A percentile compares a stretch with the other conserved stretches of the same genome.
Evolutionary conservation across 1,140 invertebrate genomes (phyloP).

Genomic region (Armadillidium nasatum): DNA sequence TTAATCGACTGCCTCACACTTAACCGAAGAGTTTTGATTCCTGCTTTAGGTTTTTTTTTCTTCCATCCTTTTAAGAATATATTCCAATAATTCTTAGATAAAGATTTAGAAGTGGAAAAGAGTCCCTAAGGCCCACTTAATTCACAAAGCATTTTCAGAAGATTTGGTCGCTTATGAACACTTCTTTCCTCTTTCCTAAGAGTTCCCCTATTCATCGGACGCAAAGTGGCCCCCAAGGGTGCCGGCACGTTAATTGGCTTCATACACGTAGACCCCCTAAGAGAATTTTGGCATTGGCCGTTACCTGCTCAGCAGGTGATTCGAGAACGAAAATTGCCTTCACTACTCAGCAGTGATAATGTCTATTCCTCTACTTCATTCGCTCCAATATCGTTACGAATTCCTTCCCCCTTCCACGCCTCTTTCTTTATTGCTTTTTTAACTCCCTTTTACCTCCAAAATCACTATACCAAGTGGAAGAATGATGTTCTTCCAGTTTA

Average conservation of each 20-base stretch:
- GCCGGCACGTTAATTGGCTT: constrained; percentile 3
- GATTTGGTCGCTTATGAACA: neutral
- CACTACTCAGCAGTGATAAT: neutral
- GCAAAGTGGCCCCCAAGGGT: constrained; percentile 1
- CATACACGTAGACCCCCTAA: neutral
- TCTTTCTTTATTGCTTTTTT: neutral
- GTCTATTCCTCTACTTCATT: neutral
- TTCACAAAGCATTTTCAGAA: neutral
- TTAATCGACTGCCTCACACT: too few relatives aligned
- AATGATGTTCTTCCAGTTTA: neutral
- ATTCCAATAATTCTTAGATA: neutral
- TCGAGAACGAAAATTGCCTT: neutral
- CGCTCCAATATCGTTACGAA: neutral
- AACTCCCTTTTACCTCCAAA: neutral
- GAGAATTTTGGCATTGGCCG: constrained; percentile 5
- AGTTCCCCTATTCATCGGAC: neutral
- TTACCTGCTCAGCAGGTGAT: constrained; percentile 11
- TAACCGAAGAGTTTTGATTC: too few relatives aligned
- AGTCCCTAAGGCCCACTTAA: neutral
- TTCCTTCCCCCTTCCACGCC: neutral
- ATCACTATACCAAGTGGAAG: neutral
- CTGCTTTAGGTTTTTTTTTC: too few relatives aligned
- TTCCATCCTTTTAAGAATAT: too few relatives aligned
- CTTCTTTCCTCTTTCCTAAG: neutral
- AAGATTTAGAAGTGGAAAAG: neutral